These are phyloP conservation scores for Mandrillus leucophaeus DNA, from an alignment of 2,113 vertebrate species.

Conservation along the genomic window DNA sequence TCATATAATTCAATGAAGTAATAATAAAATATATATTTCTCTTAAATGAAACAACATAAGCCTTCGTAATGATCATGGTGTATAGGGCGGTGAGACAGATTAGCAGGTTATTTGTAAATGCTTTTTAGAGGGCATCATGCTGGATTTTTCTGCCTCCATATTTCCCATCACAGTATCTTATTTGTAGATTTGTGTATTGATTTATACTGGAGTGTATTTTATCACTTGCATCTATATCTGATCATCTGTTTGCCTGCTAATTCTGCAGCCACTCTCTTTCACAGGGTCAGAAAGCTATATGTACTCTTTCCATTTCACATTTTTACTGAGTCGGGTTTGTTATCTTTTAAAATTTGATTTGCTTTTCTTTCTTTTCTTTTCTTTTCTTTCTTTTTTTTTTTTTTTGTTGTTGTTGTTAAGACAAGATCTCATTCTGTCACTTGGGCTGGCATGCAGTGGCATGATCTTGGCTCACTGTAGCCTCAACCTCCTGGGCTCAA, in stretches of 20 bases:
- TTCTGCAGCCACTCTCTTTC: neutral
- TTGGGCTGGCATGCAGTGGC: no score
- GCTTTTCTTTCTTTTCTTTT: neutral
- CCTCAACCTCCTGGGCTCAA: no score
- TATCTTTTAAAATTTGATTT: neutral
- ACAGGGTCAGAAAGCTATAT: neutral
- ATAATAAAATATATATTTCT: neutral
- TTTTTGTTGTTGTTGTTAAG: no score
- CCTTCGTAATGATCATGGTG: neutral
- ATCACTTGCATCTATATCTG: neutral
- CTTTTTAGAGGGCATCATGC: neutral
- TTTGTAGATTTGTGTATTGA: neutral
- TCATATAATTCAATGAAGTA: neutral
- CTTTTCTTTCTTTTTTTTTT: neutral
- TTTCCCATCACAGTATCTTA: neutral
- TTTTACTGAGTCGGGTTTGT: neutral
- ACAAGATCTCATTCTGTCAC: no score
- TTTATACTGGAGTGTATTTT: neutral
- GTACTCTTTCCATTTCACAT: neutral
- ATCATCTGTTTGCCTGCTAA: neutral
- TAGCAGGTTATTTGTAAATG: neutral
- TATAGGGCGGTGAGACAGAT: neutral
- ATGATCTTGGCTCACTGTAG: no score
- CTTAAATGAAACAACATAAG: neutral
- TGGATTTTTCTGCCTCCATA: neutral